A percentile compares a stretch with the other conserved stretches of the same genome.
phyloP scores from a whole-genome alignment of 2,888 invertebrate genomes.

The Vanessa cardui region DNA sequence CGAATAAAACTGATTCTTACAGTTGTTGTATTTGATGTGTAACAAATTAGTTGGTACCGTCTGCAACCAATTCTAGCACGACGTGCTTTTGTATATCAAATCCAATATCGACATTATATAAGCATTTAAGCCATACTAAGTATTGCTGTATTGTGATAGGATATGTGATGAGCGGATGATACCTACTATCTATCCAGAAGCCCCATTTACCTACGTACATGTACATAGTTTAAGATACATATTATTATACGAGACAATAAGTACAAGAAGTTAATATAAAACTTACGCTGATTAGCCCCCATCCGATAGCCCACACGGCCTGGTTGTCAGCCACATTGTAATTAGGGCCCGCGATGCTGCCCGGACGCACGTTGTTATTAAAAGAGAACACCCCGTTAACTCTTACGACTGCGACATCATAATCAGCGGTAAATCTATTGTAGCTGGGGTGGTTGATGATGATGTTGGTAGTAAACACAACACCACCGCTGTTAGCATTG shows the following conservation, averaged over 20 bases:
- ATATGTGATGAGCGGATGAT: background rate
- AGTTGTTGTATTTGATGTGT: too few species aligned
- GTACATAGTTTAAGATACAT: background rate
- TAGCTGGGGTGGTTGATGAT: constrained; percentile 56
- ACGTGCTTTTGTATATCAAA: too few species aligned
- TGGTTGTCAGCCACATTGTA: constrained; percentile 54
- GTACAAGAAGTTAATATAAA: background rate
- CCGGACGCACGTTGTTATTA: constrained; percentile 45
- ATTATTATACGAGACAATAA: too few species aligned
- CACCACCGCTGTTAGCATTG: constrained; percentile 53
- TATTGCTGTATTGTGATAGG: too few species aligned
- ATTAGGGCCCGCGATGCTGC: constrained; percentile 50
- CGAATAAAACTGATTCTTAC: too few species aligned
- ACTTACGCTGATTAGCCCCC: constrained; percentile 40
- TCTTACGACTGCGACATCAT: constrained; percentile 62
- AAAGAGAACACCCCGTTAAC: constrained; percentile 45
- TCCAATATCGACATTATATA: too few species aligned
- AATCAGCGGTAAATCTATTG: constrained; percentile 44
- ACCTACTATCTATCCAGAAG: background rate
- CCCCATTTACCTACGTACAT: too few species aligned
- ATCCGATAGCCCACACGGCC: constrained; percentile 65
- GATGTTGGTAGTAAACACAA: constrained; percentile 39
- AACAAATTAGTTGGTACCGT: too few species aligned
- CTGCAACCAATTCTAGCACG: too few species aligned
- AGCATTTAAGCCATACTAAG: too few species aligned